Evolutionary conservation across 2,113 vertebrate genomes (phyloP).

Genomic region (Gallinago jamesoni): DNA sequence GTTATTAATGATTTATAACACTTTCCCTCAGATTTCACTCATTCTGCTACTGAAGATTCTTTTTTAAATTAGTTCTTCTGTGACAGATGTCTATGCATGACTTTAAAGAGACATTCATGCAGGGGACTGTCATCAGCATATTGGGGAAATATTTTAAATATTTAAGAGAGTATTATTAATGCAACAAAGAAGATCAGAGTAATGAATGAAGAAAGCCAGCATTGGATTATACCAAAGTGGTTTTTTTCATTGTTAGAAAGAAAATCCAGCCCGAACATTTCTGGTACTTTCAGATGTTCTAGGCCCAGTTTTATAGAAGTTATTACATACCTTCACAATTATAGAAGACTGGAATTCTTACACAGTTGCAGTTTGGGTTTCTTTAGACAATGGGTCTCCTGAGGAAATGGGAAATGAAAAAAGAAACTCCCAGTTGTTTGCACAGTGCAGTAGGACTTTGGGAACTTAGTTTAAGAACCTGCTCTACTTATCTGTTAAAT

Average conservation of each 20-base stretch:
- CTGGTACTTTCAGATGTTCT: not conserved
- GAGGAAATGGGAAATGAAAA: not conserved
- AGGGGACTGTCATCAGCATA: not conserved
- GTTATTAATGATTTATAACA: not conserved
- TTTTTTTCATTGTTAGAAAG: not conserved
- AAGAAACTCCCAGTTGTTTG: not conserved
- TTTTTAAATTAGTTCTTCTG: not conserved
- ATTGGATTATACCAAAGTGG: not conserved
- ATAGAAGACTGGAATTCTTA: not conserved
- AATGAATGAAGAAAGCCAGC: not conserved
- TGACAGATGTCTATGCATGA: not conserved
- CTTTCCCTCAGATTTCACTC: not conserved
- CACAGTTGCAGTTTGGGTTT: not conserved
- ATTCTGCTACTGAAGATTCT: not conserved
- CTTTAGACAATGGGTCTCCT: not conserved
- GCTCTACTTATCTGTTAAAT: not conserved
- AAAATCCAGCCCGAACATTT: not conserved
- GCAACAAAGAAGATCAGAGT: not conserved
- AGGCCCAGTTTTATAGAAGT: not conserved
- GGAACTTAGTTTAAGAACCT: not conserved
- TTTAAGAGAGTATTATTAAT: conserved; percentile 18
- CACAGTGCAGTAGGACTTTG: not conserved
- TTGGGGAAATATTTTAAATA: conserved; percentile 13
- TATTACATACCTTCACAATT: not conserved
- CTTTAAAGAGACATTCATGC: not conserved